Percentiles rank a stretch among this genome's conserved stretches.
Conservation (phyloP, 2,113 vertebrate genomes). For the Echinops telfairi region DNA sequence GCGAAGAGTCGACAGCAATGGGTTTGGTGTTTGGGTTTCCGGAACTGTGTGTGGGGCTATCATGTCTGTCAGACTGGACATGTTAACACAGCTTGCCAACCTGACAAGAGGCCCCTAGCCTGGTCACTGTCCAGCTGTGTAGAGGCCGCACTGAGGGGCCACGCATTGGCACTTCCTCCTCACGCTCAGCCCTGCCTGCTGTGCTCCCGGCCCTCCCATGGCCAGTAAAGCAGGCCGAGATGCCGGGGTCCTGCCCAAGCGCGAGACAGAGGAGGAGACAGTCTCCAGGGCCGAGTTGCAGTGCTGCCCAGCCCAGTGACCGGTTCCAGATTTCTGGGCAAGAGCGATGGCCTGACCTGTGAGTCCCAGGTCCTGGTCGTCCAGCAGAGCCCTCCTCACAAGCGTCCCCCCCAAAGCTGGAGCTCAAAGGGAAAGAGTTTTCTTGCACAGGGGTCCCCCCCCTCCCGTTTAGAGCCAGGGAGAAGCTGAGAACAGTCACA, state of each 20-base stretch:
- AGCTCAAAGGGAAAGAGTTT: background rate
- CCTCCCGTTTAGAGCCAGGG: conserved; percentile 76
- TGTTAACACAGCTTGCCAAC: background rate
- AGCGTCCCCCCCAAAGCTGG: conserved; percentile 3
- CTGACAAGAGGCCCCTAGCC: background rate
- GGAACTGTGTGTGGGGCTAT: background rate
- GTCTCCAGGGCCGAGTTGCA: background rate
- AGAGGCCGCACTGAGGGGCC: no score
- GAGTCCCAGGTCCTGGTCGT: background rate
- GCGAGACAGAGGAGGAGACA: background rate
- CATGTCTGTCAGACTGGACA: background rate
- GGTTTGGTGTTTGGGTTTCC: no score
- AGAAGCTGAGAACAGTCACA: conserved; percentile 82
- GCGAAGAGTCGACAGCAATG: no score
- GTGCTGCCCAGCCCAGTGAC: background rate
- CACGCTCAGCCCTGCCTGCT: accelerated
- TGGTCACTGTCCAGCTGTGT: background rate
- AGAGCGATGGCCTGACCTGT: background rate
- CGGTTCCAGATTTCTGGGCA: background rate
- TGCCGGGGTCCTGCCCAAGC: background rate
- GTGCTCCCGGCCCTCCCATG: background rate
- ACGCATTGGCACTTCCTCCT: background rate
- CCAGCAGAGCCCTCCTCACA: background rate
- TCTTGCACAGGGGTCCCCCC: conserved; percentile 50
- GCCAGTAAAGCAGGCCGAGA: background rate